Conservation (phyloP, 2,888 invertebrate species). For the Diaphora mendica region DNA sequence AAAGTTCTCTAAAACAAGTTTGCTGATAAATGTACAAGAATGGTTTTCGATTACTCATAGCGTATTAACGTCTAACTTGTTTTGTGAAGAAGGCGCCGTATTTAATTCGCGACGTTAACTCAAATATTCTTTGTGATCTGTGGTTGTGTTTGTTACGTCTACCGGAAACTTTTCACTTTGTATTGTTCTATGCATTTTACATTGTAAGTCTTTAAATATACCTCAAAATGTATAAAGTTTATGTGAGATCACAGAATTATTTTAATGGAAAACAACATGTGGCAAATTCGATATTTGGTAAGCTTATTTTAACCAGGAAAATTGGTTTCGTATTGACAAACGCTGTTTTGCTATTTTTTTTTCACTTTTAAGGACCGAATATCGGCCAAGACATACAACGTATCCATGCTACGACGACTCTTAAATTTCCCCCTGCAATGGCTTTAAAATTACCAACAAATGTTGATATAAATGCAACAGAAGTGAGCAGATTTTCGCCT, state of each 20-base stretch:
- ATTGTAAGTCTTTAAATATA: slow-evolving; percentile 2
- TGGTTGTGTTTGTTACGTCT: background rate
- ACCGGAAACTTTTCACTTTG: slow-evolving; percentile 2
- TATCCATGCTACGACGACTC: slow-evolving; percentile 79
- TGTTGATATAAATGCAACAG: slow-evolving; percentile 88
- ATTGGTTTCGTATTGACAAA: slow-evolving; percentile 23
- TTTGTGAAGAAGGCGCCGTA: background rate
- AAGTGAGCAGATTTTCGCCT: slow-evolving; percentile 89
- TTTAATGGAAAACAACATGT: slow-evolving; percentile 35
- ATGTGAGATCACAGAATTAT: slow-evolving; percentile 38
- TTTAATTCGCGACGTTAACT: background rate
- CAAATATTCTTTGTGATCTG: slow-evolving; percentile 2
- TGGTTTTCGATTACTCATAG: too few species aligned
- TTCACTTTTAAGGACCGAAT: slow-evolving; percentile 51
- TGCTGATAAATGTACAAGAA: too few species aligned
- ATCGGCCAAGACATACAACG: slow-evolving; percentile 77
- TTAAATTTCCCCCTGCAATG: slow-evolving; percentile 83
- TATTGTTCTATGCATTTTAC: background rate
- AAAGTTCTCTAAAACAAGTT: too few species aligned
- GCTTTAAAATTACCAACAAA: slow-evolving; percentile 88
- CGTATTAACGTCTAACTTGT: background rate
- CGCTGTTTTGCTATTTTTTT: slow-evolving; percentile 7
- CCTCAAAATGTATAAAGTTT: slow-evolving; percentile 47
- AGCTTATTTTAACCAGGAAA: slow-evolving; percentile 29
- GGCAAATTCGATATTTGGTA: slow-evolving; percentile 44